Base-by-base conservation (phyloP, 1,140 invertebrate genomes). In the Lordiphosa collinella region DNA sequence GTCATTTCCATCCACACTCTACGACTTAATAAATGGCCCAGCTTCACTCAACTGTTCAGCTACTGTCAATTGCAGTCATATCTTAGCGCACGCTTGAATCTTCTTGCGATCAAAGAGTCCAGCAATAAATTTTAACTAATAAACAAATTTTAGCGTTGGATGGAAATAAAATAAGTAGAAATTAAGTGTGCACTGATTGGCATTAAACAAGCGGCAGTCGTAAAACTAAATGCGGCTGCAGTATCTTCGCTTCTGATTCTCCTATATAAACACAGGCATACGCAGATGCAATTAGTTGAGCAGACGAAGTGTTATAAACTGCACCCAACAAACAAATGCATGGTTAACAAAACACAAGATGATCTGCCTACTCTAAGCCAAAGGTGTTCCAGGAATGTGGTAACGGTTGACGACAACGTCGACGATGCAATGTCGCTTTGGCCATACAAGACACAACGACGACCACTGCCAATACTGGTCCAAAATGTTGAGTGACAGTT, bases 401-500 rank as follows among this genome's bases (percentile, higher is more conserved):
- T 82, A 80, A 80, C 75, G 71, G 75, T 80, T 52, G 69, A 22
- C 52, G 38, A 43, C 18, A 18, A 43, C 25, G 16, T 18, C 22
- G 16, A 3, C 22, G 40, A 4, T 43, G 40, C 40, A 71, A 66
- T 76, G 75, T 80, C 57, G 75, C 82, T 80, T 62, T 80, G 57
- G 61, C 76, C 71, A 59, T 71, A 75, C 57, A 62, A 44, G 60
- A 61, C 53, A 53, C 46, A 57, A 59, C 54, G 41, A 66, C 66
- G 52, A 71, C 18, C 69, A 52, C 54, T 60, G 47, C 61, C 66
- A 66, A 82, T 80, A 76, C 76, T 71, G 66, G 66, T 76, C 57
- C 71, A 76, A 74, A 82, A 69, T 68, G 56, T 71, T 80, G 75
- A 80, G 57, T 82, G 75, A 80, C 75, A 80, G 75, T 80, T 80